Percentiles rank a stretch among this genome's conserved stretches.
Conservation (phyloP, 2,888 invertebrate species). For the Ecdyonurus torrentis region DNA sequence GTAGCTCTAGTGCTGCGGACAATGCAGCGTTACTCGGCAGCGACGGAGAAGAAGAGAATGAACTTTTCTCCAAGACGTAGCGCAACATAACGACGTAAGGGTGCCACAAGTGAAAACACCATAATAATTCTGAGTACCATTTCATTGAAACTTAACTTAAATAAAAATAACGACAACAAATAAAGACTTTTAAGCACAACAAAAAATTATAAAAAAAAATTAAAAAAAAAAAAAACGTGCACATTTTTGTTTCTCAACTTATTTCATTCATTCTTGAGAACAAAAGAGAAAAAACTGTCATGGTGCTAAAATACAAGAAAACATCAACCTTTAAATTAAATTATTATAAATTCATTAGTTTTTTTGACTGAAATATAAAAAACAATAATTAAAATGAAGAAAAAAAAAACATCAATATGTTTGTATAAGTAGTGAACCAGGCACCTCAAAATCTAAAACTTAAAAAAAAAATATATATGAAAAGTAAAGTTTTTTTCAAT, state of each 20-base stretch:
- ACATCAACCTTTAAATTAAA: background rate
- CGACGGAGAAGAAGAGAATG: slow-evolving; percentile 14
- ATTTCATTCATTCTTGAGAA: background rate
- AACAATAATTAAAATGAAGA: too few species aligned
- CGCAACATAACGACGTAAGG: slow-evolving; percentile 9
- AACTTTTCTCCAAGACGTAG: slow-evolving; percentile 17
- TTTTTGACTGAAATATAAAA: background rate
- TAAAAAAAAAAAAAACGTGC: too few species aligned
- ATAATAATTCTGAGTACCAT: too few species aligned
- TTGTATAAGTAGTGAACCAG: background rate
- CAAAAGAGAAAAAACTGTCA: background rate
- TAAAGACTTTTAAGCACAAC: too few species aligned
- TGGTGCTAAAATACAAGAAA: background rate
- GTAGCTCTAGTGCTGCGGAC: slow-evolving; percentile 13
- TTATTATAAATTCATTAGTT: background rate
- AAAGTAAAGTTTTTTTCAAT: too few species aligned
- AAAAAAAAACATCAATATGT: background rate
- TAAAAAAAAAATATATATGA: background rate
- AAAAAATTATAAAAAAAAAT: too few species aligned
- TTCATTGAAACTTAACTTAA: too few species aligned
- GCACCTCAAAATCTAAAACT: background rate
- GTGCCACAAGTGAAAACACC: slow-evolving; percentile 6
- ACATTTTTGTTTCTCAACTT: too few species aligned
- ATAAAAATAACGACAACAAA: too few species aligned
- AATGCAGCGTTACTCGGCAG: slow-evolving; percentile 13